Evolutionary conservation across 2,888 invertebrate genomes (phyloP), one percentile per base, ranked within the genome.

Genomic region (Gari tellinella): DNA sequence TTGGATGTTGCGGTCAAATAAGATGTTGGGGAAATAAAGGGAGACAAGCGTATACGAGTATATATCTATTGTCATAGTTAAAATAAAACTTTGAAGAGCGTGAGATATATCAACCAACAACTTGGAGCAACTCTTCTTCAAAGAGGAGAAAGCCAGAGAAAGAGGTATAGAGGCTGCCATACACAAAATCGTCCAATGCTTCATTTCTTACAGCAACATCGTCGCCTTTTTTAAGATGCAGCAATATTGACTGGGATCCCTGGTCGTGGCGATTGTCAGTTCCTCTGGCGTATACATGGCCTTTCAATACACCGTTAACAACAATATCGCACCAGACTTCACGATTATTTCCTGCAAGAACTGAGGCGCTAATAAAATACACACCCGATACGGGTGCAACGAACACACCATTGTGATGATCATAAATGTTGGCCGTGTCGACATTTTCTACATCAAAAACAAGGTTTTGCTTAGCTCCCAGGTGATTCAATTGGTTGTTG

Each of bases 141-240:
- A n/a, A n/a, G n/a, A 67, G 60, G n/a, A 67, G 48, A 46, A 55
- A 60, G 2, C 67, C 67, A 5, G 67, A 67, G 26, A 67, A 67
- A 8, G 60, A 61, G 8, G 67, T 48, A n/a, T 46, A 17, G 7
- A 3, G 14, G 14, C 31, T 31, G 10, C 67, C 60, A 19, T 41
- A 67, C 10, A 67, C 40, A 14, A 14, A 5, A 15, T 58, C 48
- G 38, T 45, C 19, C 10, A 12, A 15, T 1, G 1, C 15, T 14
- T 1, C 8, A 53, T 53, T 67, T 25, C 46, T 58, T 8, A 66
- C 46, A 7, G 60, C 19, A 12, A 66, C 66, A 26, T 58, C 58
- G 26, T 66, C 60, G 0, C 66, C 60, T 45, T 37, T 25, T 15
- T 49, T 45, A 4, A 67, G 58, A 1, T 53, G 38, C 19, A 60